Percentiles rank a stretch among this genome's conserved stretches.
Evolutionary conservation across 2,113 vertebrate genomes (phyloP).

Genomic region (Oreotrochilus melanogaster): DNA sequence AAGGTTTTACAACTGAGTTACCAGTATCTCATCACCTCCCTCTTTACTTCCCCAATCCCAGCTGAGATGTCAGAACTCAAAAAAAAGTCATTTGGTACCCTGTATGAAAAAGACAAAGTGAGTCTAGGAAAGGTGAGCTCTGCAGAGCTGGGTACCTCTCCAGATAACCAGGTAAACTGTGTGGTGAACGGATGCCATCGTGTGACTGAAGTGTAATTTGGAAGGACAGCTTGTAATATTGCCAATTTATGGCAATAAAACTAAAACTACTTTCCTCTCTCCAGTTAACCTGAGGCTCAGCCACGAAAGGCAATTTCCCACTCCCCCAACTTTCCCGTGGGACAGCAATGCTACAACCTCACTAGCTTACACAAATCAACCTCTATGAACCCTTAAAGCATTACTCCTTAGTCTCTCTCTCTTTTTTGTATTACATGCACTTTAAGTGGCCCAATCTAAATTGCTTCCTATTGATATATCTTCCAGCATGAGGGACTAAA

Average conservation of each 20-base stretch:
- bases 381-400: constrained; percentile 42
- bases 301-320: constrained; percentile 28
- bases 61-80: not conserved
- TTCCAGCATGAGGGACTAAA: constrained; percentile 63
- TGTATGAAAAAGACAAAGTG: not conserved
- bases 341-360: constrained; percentile 14
- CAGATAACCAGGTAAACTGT: not conserved
- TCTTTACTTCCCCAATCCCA: not conserved
- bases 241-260: constrained; percentile 3
- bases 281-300: constrained; percentile 9
- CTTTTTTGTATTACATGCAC: constrained; percentile 58
- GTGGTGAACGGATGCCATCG: not conserved
- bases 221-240: not conserved
- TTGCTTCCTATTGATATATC: constrained; percentile 76
- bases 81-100: not conserved
- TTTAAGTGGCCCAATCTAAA: constrained; percentile 72
- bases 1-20: not conserved
- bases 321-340: constrained; percentile 12
- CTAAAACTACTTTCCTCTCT: not conserved
- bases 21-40: not conserved
- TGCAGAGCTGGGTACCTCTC: not conserved
- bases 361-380: constrained; percentile 30
- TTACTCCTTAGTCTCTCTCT: constrained; percentile 18
- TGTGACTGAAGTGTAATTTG: not conserved
- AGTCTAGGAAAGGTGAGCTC: not conserved